A percentile compares a stretch with the other conserved stretches of the same genome.
phyloP scores from a whole-genome alignment of 2,113 vertebrate genomes.

The Chaenogobius annularis region DNA sequence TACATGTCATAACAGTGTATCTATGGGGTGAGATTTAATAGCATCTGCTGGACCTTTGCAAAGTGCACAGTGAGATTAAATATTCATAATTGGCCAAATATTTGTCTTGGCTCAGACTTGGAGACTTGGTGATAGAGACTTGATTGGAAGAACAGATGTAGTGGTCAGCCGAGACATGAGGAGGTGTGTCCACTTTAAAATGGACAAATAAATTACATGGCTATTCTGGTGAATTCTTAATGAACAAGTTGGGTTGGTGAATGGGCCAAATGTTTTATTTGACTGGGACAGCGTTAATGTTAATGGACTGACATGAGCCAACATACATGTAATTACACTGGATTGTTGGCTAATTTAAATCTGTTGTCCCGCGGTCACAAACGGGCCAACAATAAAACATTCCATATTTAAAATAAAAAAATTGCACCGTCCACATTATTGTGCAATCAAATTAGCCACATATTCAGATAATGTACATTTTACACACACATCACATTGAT shows the following conservation, averaged over 20 bases:
- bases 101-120: slow-evolving; percentile 92
- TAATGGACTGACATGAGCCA: too few species aligned
- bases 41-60: slow-evolving; percentile 97
- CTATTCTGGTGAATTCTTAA: neutral
- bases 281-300: too few species aligned
- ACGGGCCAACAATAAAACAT: too few species aligned
- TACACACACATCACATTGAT: too few species aligned
- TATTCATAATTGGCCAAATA: slow-evolving; percentile 99
- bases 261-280: neutral
- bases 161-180: slow-evolving; percentile 50
- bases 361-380: too few species aligned
- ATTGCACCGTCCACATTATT: too few species aligned
- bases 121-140: slow-evolving; percentile 85
- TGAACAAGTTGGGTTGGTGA: neutral
- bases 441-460: too few species aligned
- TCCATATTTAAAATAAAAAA: too few species aligned
- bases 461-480: too few species aligned
- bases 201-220: slow-evolving; percentile 51
- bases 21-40: slow-evolving; percentile 99
- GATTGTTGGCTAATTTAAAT: too few species aligned
- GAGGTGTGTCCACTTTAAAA: slow-evolving; percentile 7
- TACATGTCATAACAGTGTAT: slow-evolving; percentile 99
- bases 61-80: slow-evolving; percentile 94
- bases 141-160: slow-evolving; percentile 73
- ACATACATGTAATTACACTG: too few species aligned